These are phyloP conservation scores for Turritopsis dohrnii DNA, from an alignment of 30 jellyfish, hydroid and myxozoan genomes.

Conservation along the genomic window DNA sequence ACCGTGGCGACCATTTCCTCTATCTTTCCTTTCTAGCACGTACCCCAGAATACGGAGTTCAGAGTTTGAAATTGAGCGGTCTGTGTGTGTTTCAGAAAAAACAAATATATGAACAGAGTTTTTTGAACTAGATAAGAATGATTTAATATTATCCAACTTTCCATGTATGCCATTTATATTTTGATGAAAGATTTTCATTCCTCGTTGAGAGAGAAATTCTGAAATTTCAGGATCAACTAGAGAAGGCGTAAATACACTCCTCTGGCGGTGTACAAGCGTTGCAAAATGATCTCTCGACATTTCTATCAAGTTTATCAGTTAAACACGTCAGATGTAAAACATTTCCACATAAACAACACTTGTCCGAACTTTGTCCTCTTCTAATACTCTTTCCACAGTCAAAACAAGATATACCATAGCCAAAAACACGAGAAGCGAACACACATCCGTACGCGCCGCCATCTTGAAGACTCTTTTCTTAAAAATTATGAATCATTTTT, in stretches of 20 bases:
- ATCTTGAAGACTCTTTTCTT: neutral
- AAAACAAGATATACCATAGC: neutral
- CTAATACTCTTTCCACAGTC: neutral
- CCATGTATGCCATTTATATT: constrained; percentile 32
- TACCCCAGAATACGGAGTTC: constrained; percentile 33
- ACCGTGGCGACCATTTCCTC: constrained; percentile 17
- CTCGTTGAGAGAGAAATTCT: constrained; percentile 4
- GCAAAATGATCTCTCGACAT: neutral
- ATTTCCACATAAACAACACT: neutral
- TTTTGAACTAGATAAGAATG: too few species aligned
- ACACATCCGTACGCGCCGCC: constrained; percentile 11
- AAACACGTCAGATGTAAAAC: neutral
- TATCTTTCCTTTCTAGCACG: constrained; percentile 44
- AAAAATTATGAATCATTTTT: too few species aligned
- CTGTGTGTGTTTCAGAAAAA: constrained; percentile 41
- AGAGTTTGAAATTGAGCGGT: constrained; percentile 21
- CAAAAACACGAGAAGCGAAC: neutral
- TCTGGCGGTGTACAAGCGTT: neutral
- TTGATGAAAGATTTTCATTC: constrained; percentile 50
- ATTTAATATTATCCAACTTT: too few species aligned
- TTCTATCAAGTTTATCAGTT: constrained; percentile 4
- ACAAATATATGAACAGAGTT: constrained; percentile 38
- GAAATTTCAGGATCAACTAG: neutral
- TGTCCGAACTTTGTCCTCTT: neutral
- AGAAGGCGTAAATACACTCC: neutral